Base-by-base conservation (phyloP, 2,797 vertebrate genomes). In the Myioborus melanocephalus region DNA sequence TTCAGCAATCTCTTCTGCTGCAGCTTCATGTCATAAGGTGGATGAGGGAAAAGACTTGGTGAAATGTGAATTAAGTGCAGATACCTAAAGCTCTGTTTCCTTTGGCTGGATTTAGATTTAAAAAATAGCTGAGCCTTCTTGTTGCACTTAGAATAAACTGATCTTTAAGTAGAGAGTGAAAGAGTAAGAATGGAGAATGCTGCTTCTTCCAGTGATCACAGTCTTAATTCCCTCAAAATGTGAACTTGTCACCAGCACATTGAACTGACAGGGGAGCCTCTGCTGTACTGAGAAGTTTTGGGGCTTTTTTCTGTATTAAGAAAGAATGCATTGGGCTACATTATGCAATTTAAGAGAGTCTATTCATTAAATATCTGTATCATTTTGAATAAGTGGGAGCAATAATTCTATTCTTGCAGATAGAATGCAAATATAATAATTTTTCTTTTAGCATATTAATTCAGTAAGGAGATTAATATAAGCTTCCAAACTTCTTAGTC, bases 401-500 rank as follows among this genome's bases (percentile, higher is more conserved):
- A 88, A 37, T 83, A 72, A 92, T 93, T 96, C 69, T 86, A 22
- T 95, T 81, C 82, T 75, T 86, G 30, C 11, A 75, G 85, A 68
- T 43, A 65, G 63, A 71, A 90, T 35, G n/a, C 23, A 86, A 97
- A 81, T 88, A 69, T 27, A 86, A 56, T 69, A 64, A 6, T 63
- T 92, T 88, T 89, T 90, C 66, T 92, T 94, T 83, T 68, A 93
- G 44, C 55, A 56, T 83, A 65, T 81, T 92, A 92, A 94, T 91
- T 96, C 82, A 78, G 61, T 95, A 94, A 96, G 92, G 53, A 89
- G 84, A 92, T 97, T 96, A 91, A 91, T 92, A 63, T 81, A 94
- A 91, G 65, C 79, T 90, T 91, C 69, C 57, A 69, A 86, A 95
- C 55, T 83, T 91, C 89, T 86, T 90, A 90, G 79, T 87, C 66